Percentiles rank a stretch among this genome's conserved stretches.
Evolutionary conservation across 1,140 invertebrate species (phyloP).

Genomic region (Scaptomyza graminum): DNA sequence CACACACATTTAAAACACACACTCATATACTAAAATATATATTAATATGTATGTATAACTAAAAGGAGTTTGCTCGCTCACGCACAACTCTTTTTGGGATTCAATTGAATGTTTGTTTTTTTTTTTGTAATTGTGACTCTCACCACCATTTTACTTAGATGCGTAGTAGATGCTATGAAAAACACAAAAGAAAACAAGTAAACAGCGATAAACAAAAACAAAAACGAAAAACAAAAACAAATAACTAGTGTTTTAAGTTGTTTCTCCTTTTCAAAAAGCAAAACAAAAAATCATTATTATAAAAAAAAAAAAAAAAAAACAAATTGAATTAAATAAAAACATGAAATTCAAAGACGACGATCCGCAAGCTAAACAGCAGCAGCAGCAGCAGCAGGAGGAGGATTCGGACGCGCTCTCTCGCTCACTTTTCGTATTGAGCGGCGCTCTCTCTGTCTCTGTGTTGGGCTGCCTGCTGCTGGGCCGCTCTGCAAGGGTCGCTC

Average conservation of each 20-base stretch:
- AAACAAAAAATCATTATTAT: slow-evolving; percentile 25
- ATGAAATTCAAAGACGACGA: slow-evolving; percentile 79
- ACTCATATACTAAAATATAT: slow-evolving; percentile 40
- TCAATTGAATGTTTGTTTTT: slow-evolving; percentile 20
- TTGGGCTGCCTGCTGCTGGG: slow-evolving; percentile 7
- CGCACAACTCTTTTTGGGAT: slow-evolving; percentile 11
- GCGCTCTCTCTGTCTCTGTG: too few species aligned
- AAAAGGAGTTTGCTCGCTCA: slow-evolving; percentile 39
- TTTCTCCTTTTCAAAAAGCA: slow-evolving; percentile 70
- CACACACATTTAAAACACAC: slow-evolving; percentile 26
- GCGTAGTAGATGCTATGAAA: slow-evolving; percentile 71
- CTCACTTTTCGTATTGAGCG: not conserved
- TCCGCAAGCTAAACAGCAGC: slow-evolving; percentile 29
- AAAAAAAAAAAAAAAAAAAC: slow-evolving; percentile 36
- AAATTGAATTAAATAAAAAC: slow-evolving; percentile 49
- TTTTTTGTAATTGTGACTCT: slow-evolving; percentile 77
- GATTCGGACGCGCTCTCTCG: slow-evolving; percentile 4
- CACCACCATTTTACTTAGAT: slow-evolving; percentile 82
- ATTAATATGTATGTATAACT: slow-evolving; percentile 48
- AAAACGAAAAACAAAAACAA: slow-evolving; percentile 27
- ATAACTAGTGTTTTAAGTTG: slow-evolving; percentile 79
- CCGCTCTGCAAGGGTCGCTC: slow-evolving; percentile 58
- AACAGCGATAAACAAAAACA: slow-evolving; percentile 14
- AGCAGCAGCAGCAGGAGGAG: slow-evolving; percentile 7
- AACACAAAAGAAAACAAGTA: slow-evolving; percentile 19